phyloP scores from a whole-genome alignment of 2,888 invertebrate species.

The Chrysotoxum bicinctum region DNA sequence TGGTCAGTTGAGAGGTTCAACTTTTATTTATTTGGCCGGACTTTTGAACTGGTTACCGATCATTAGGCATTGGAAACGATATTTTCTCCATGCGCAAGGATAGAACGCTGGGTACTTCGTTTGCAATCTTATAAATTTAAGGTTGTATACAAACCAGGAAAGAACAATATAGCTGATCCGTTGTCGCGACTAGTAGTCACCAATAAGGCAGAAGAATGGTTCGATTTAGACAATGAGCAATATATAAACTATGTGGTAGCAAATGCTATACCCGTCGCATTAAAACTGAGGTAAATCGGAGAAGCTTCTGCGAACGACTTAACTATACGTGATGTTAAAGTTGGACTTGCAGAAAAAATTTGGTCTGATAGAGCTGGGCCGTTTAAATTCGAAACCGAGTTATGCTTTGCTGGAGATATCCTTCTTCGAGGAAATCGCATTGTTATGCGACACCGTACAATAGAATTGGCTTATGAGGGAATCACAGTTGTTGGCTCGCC shows the following conservation, averaged over 20 bases:
- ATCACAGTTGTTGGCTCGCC: not conserved
- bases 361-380: not conserved
- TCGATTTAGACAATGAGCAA: constrained; percentile 41
- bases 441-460: constrained; percentile 34
- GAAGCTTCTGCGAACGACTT: not conserved
- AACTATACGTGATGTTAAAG: not conserved
- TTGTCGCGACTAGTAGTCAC: constrained; percentile 34
- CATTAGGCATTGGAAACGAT: not conserved
- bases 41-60: not conserved
- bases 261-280: not conserved
- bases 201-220: too few species aligned
- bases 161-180: constrained; percentile 75
- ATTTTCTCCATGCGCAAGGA: constrained; percentile 65
- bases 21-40: not conserved
- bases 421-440: constrained; percentile 6
- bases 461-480: not conserved
- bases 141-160: constrained; percentile 66
- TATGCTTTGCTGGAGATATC: constrained; percentile 16
- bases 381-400: not conserved
- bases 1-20: not conserved
- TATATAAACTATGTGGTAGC: not conserved
- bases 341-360: not conserved
- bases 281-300: not conserved
- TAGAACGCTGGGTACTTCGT: constrained; percentile 74
- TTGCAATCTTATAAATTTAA: constrained; percentile 71